phyloP scores from a whole-genome alignment of 2,888 invertebrate species.

The Gymnosoma rotundatum region DNA sequence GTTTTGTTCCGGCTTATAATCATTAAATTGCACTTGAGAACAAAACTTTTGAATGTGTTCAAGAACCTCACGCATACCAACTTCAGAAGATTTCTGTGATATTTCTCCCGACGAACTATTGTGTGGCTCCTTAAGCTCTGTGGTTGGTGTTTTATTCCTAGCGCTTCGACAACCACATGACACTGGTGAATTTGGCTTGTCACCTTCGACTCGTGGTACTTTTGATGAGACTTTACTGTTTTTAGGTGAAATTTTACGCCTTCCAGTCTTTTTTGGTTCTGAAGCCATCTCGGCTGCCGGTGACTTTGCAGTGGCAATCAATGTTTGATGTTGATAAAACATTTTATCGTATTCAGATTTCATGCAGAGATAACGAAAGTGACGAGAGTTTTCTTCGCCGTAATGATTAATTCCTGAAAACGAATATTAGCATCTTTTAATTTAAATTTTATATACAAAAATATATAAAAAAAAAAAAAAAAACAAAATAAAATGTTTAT shows the following conservation, averaged over 20 bases:
- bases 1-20: constrained; percentile 68
- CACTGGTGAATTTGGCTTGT: constrained; percentile 56
- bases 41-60: constrained; percentile 77
- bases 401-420: constrained; percentile 78
- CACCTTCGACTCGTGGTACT: constrained; percentile 27
- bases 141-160: not conserved
- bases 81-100: constrained; percentile 76
- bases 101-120: constrained; percentile 74
- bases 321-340: constrained; percentile 80
- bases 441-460: too few species aligned
- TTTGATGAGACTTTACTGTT: constrained; percentile 12
- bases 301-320: constrained; percentile 64
- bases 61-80: constrained; percentile 76
- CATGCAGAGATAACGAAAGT: constrained; percentile 81
- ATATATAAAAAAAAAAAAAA: too few species aligned
- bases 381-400: constrained; percentile 80
- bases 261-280: not conserved
- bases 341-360: constrained; percentile 82
- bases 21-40: constrained; percentile 73
- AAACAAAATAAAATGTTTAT: not conserved
- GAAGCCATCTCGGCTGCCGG: not conserved
- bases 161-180: constrained; percentile 72
- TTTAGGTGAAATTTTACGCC: constrained; percentile 37
- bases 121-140: constrained; percentile 53
- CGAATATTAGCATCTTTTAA: not conserved